Percentiles rank a stretch among this genome's conserved stretches.
Evolutionary conservation across 1,140 invertebrate genomes (phyloP).

Genomic region (Colletes latitarsis): DNA sequence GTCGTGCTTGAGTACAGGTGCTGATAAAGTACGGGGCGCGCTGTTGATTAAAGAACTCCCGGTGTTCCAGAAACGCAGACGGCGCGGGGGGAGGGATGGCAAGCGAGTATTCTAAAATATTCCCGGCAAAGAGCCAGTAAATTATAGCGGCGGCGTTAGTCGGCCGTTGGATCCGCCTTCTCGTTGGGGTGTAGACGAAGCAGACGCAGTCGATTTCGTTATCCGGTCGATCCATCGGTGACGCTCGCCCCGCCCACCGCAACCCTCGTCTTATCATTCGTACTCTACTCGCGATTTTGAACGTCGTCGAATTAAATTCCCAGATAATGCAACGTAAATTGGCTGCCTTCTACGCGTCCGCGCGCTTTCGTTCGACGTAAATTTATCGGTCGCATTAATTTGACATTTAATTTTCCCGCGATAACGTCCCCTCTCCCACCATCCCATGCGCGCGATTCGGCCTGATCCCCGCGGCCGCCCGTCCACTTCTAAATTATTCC

Average conservation of each 20-base stretch:
- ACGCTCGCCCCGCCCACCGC: neutral
- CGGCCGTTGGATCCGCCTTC: neutral
- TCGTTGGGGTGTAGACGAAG: neutral
- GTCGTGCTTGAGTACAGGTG: conserved; percentile 5
- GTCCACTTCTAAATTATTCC: conserved; percentile 56
- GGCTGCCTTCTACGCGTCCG: conserved; percentile 24
- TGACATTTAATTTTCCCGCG: conserved; percentile 63
- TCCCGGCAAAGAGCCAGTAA: conserved; percentile 17
- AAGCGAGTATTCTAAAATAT: conserved; percentile 23
- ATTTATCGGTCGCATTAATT: conserved; percentile 64
- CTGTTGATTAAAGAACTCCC: conserved; percentile 4
- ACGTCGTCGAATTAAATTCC: conserved; percentile 58
- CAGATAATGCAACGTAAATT: conserved; percentile 55
- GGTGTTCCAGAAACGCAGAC: conserved; percentile 9
- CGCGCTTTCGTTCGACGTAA: conserved; percentile 31
- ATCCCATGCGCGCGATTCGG: conserved; percentile 15
- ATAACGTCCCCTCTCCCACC: conserved; percentile 29
- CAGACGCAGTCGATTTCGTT: conserved; percentile 33
- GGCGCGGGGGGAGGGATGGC: too few relatives aligned
- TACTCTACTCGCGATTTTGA: conserved; percentile 35
- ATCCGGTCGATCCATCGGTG: conserved; percentile 22
- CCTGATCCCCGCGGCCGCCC: conserved; percentile 29
- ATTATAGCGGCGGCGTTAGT: conserved; percentile 18
- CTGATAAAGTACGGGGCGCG: conserved; percentile 16
- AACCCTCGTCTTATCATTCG: conserved; percentile 36